Conservation (phyloP, 1,140 invertebrate genomes). For the Zaprionus africanus region DNA sequence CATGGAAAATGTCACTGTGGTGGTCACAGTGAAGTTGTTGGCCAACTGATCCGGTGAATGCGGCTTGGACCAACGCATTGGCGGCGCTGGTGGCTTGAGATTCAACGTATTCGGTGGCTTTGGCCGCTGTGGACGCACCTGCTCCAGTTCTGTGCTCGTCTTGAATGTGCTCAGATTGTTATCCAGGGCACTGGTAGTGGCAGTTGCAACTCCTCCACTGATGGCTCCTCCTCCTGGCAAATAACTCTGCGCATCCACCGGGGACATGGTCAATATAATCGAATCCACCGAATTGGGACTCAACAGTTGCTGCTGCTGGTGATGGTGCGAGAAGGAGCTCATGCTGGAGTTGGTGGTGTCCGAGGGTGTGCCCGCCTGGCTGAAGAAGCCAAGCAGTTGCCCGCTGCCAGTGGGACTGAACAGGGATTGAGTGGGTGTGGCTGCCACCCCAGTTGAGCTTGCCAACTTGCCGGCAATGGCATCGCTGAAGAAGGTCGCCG, state of each 20-base stretch:
- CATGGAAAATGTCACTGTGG: conserved; percentile 92
- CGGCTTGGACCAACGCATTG: conserved; percentile 88
- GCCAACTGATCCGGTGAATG: conserved; percentile 84
- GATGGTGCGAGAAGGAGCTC: conserved; percentile 86
- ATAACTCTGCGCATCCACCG: conserved; percentile 84
- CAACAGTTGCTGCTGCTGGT: conserved; percentile 80
- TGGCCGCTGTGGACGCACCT: conserved; percentile 88
- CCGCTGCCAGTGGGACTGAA: conserved; percentile 79
- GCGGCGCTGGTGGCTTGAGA: conserved; percentile 87
- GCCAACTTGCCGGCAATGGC: conserved; percentile 36
- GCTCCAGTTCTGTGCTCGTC: conserved; percentile 45
- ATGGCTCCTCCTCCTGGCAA: conserved; percentile 18
- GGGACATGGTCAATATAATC: conserved; percentile 91
- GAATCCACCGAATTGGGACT: conserved; percentile 87
- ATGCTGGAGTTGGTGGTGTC: conserved; percentile 87
- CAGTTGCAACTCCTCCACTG: background rate
- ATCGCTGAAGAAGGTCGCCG: conserved; percentile 79
- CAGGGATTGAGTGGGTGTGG: conserved; percentile 25
- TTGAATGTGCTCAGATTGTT: conserved; percentile 81
- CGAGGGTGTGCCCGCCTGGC: conserved; percentile 86
- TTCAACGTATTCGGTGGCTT: conserved; percentile 93
- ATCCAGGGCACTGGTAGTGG: background rate
- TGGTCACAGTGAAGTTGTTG: conserved; percentile 91
- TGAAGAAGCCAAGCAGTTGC: conserved; percentile 67
- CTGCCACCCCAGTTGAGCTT: conserved; percentile 17